Percentiles rank a stretch among this genome's conserved stretches.
Evolutionary conservation across 2,113 vertebrate species (phyloP).

Genomic region (Boleophthalmus pectinirostris): DNA sequence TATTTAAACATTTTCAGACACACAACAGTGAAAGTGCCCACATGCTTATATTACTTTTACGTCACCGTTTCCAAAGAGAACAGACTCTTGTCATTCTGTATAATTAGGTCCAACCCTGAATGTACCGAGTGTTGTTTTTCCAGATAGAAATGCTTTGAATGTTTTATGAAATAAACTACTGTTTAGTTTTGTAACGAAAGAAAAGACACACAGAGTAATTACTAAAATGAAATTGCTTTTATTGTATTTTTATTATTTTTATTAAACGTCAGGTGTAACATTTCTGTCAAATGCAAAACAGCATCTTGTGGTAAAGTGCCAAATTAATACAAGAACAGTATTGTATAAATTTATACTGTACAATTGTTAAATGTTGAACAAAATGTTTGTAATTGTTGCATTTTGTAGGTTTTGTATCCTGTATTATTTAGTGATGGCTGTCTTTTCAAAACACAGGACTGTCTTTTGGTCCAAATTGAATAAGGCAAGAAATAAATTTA

Average conservation of each 20-base stretch:
- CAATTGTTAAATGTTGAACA: slow-evolving; percentile 76
- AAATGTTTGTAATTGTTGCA: slow-evolving; percentile 80
- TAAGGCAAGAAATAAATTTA: slow-evolving; percentile 74
- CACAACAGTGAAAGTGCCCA: slow-evolving; percentile 2
- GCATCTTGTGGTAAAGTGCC: slow-evolving; percentile 77
- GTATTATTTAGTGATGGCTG: slow-evolving; percentile 77
- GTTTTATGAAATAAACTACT: slow-evolving; percentile 60
- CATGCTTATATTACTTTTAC: slow-evolving; percentile 3
- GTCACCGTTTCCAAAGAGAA: background rate
- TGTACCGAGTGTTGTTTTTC: slow-evolving; percentile 36
- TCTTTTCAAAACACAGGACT: slow-evolving; percentile 66
- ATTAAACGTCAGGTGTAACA: slow-evolving; percentile 52
- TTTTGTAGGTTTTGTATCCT: slow-evolving; percentile 82
- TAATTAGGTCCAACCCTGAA: slow-evolving; percentile 9
- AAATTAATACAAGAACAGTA: slow-evolving; percentile 79
- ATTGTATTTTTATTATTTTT: slow-evolving; percentile 46
- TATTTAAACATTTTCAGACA: slow-evolving; percentile 3
- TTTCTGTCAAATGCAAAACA: slow-evolving; percentile 72
- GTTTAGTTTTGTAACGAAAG: slow-evolving; percentile 50
- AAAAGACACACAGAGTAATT: slow-evolving; percentile 53
- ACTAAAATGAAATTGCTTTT: slow-evolving; percentile 66
- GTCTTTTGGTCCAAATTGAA: slow-evolving; percentile 62
- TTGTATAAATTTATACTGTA: slow-evolving; percentile 82
- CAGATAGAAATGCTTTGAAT: slow-evolving; percentile 59
- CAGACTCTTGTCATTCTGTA: slow-evolving; percentile 1